Evolutionary conservation across 2,888 invertebrate species (phyloP).

Genomic region (Acanthopleura granulata): DNA sequence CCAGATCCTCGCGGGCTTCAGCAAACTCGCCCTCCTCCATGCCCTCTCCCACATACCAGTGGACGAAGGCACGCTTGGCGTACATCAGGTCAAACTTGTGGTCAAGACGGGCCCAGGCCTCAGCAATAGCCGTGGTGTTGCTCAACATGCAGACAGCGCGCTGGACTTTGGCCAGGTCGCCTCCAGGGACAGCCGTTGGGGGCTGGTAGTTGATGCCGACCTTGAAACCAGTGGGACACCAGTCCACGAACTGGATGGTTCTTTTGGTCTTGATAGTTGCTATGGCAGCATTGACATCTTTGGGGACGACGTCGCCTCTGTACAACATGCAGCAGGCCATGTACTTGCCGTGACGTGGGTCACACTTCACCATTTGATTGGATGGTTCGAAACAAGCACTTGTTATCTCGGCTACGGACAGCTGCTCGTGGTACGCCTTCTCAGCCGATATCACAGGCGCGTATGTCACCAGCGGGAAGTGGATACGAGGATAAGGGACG

Average conservation of each 20-base stretch:
- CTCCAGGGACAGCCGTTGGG: conserved; percentile 71
- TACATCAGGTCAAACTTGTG: conserved; percentile 63
- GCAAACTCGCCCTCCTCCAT: conserved; percentile 81
- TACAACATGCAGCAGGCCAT: conserved; percentile 61
- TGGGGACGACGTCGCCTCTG: conserved; percentile 46
- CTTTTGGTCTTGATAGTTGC: conserved; percentile 29
- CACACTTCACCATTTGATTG: conserved; percentile 40
- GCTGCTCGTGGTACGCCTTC: conserved; percentile 92
- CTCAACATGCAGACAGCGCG: conserved; percentile 36
- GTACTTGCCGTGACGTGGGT: conserved; percentile 9
- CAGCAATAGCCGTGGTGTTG: conserved; percentile 15
- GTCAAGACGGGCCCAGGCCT: conserved; percentile 54
- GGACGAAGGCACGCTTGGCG: conserved; percentile 44
- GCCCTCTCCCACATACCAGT: conserved; percentile 15
- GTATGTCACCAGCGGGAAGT: conserved; percentile 42
- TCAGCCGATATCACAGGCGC: conserved; percentile 77
- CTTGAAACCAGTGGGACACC: conserved; percentile 19
- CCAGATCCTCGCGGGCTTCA: conserved; percentile 81
- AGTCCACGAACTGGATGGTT: conserved; percentile 19
- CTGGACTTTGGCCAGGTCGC: conserved; percentile 78
- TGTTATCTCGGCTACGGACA: conserved; percentile 21
- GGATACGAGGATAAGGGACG: conserved; percentile 19
- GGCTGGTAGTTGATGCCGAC: conserved; percentile 18
- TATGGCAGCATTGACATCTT: conserved; percentile 45
- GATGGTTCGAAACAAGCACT: conserved; percentile 28